These are phyloP conservation scores for Camelus dromedarius DNA, from an alignment of 2,113 vertebrate genomes.

Conservation along the genomic window DNA sequence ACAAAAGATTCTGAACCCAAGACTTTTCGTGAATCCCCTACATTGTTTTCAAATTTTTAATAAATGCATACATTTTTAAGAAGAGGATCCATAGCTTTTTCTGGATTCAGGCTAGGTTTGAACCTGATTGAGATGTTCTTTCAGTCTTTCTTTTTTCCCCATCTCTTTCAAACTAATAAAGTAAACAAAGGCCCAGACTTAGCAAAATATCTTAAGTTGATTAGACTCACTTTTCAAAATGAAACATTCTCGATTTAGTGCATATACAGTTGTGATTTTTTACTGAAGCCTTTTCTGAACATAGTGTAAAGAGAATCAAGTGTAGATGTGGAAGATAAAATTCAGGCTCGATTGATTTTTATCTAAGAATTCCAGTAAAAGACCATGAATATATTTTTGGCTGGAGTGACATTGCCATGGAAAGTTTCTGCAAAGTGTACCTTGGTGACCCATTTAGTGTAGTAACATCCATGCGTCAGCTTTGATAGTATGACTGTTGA, in stretches of 20 bases:
- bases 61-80: background rate
- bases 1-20: background rate
- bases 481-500: background rate
- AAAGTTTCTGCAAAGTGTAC: background rate
- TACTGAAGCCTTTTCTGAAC: background rate
- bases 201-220: background rate
- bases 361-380: background rate
- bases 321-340: background rate
- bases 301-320: background rate
- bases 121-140: background rate
- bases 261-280: background rate
- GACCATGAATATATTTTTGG: background rate
- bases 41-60: background rate
- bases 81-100: background rate
- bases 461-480: background rate
- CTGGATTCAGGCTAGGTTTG: background rate
- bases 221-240: background rate
- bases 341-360: background rate
- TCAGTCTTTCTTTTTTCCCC: background rate
- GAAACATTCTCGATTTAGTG: background rate
- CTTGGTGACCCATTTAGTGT: background rate
- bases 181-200: background rate
- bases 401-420: background rate
- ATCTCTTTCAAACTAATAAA: background rate
- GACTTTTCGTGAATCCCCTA: background rate